Conservation (phyloP, 2,113 vertebrate genomes). For the Mugil cephalus region DNA sequence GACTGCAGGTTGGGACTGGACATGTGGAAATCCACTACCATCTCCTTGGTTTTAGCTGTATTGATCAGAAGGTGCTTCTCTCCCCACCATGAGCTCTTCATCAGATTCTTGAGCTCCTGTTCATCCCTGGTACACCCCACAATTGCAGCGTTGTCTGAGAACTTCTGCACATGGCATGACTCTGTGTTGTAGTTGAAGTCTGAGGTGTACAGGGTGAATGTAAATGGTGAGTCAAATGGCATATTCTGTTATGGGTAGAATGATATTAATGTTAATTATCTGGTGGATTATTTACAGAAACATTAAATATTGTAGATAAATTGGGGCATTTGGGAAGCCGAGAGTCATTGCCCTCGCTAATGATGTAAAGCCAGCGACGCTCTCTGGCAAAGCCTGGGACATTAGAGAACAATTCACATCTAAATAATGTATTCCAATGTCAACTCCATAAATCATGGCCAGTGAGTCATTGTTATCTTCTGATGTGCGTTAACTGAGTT, state of each 20-base stretch:
- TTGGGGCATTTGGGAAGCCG: slow-evolving; percentile 40
- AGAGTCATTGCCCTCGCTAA: slow-evolving; percentile 55
- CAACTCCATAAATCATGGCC: slow-evolving; percentile 27
- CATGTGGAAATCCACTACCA: too few species aligned
- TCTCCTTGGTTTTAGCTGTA: too few species aligned
- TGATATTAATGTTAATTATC: slow-evolving; percentile 31
- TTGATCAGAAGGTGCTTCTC: too few species aligned
- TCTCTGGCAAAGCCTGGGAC: slow-evolving; percentile 31
- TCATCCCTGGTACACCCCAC: too few species aligned
- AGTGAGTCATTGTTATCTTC: slow-evolving; percentile 29
- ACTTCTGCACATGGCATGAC: too few species aligned
- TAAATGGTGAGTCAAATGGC: too few species aligned
- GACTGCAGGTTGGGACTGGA: too few species aligned
- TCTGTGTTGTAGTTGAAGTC: too few species aligned
- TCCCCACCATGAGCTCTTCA: too few species aligned
- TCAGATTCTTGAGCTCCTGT: too few species aligned
- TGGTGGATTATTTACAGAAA: slow-evolving; percentile 44
- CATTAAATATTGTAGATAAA: slow-evolving; percentile 50
- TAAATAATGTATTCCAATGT: slow-evolving; percentile 50
- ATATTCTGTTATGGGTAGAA: neutral
- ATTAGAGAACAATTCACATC: slow-evolving; percentile 56
- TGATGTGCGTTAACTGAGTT: slow-evolving; percentile 35
- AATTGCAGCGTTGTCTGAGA: too few species aligned
- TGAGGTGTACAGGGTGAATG: too few species aligned
- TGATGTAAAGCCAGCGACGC: slow-evolving; percentile 54